Evolutionary conservation across 2,113 vertebrate genomes (phyloP).

Genomic region (Mormoops blainvillei): DNA sequence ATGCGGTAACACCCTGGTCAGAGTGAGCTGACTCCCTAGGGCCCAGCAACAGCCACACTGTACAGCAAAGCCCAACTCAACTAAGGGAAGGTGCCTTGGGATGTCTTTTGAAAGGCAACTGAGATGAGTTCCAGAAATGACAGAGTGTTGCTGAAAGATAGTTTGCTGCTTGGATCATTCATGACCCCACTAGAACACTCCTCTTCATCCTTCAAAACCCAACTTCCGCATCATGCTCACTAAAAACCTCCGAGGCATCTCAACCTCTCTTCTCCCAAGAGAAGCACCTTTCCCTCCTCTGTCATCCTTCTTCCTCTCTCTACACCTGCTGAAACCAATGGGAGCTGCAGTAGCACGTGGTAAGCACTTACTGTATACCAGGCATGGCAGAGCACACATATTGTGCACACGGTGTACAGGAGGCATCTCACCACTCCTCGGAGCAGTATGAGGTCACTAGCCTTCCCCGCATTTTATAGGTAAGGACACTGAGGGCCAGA

Average conservation of each 20-base stretch:
- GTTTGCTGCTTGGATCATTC: neutral
- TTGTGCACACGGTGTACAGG: neutral
- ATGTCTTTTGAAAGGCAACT: neutral
- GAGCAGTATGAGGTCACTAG: accelerated
- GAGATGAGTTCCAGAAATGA: neutral
- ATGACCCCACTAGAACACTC: neutral
- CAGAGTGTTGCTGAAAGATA: neutral
- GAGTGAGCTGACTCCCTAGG: neutral
- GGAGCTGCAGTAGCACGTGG: no score
- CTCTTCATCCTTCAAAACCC: neutral
- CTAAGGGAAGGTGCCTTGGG: no score
- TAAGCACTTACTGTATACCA: no score
- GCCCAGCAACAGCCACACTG: accelerated
- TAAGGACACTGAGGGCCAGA: neutral
- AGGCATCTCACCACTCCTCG: neutral
- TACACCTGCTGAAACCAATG: no score
- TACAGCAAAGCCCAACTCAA: neutral
- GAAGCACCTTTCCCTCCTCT: no score
- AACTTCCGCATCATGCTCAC: no score
- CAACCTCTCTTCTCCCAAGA: neutral
- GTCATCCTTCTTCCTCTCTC: no score
- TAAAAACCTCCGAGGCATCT: neutral
- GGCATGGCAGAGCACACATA: neutral
- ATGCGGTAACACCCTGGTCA: accelerated
- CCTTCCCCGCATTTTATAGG: neutral